Conservation (phyloP, 1,140 invertebrate genomes). For the Zaprionus ornatus region DNA sequence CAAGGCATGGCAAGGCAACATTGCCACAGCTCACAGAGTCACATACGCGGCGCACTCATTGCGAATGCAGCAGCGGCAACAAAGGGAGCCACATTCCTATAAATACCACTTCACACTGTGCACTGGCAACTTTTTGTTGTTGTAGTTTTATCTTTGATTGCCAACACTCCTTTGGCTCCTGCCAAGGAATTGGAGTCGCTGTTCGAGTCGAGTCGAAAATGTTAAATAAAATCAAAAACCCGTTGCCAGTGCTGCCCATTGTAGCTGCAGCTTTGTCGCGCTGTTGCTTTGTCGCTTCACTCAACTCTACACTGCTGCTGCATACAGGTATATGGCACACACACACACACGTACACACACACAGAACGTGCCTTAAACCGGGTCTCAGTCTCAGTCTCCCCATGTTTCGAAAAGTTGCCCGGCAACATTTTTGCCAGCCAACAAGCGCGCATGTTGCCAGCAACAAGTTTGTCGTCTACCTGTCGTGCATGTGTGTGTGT, state of each 20-base stretch:
- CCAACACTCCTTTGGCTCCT: constrained; percentile 55
- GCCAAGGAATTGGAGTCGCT: constrained; percentile 10
- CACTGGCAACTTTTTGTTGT: constrained; percentile 52
- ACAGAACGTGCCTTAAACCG: constrained; percentile 43
- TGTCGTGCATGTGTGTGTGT: constrained; percentile 44
- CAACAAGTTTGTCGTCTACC: constrained; percentile 74
- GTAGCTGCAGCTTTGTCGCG: constrained; percentile 49
- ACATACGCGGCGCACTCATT: constrained; percentile 46
- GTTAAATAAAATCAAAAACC: constrained; percentile 49
- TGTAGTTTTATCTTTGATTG: constrained; percentile 72
- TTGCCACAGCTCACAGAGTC: too few relatives aligned
- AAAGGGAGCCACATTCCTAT: constrained; percentile 67
- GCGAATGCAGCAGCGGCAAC: constrained; percentile 55
- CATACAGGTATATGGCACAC: constrained; percentile 8
- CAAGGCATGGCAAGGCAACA: neutral
- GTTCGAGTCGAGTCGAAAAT: constrained; percentile 16
- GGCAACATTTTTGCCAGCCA: constrained; percentile 71
- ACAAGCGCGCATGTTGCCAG: constrained; percentile 72
- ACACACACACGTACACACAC: neutral
- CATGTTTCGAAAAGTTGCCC: constrained; percentile 69
- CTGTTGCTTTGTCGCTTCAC: constrained; percentile 30
- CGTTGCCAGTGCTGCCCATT: constrained; percentile 68
- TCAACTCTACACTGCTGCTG: constrained; percentile 37
- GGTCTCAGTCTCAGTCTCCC: constrained; percentile 46
- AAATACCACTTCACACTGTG: constrained; percentile 78